A percentile compares a stretch with the other conserved stretches of the same genome.
phyloP scores from a whole-genome alignment of 2,113 vertebrate genomes.

The Acrocephalus arundinaceus region DNA sequence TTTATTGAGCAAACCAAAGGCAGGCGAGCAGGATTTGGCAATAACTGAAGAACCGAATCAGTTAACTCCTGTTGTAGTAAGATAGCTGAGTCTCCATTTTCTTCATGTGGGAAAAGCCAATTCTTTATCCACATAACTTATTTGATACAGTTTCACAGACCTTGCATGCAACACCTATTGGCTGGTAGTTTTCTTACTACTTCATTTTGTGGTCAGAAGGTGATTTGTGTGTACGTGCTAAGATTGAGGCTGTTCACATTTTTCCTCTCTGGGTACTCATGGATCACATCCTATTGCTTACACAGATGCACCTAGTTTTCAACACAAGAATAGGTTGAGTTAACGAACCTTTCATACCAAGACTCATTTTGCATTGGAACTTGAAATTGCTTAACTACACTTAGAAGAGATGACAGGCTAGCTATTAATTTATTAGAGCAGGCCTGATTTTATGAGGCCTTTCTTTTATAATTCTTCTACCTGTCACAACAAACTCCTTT shows the following conservation, averaged over 20 bases:
- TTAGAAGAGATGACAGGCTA: not conserved
- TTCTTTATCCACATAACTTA: not conserved
- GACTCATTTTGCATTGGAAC: not conserved
- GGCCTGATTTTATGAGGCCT: not conserved
- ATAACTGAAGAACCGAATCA: not conserved
- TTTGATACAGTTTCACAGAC: not conserved
- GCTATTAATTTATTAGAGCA: not conserved
- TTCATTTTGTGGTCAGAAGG: not conserved
- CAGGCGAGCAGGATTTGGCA: not conserved
- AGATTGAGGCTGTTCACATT: not conserved
- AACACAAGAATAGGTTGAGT: not conserved
- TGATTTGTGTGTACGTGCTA: not conserved
- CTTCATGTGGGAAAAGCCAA: not conserved
- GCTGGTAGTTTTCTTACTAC: not conserved
- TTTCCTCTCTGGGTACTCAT: not conserved
- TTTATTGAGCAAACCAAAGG: slow-evolving; percentile 34
- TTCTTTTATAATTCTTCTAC: not conserved
- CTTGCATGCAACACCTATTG: not conserved
- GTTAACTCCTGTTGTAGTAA: not conserved
- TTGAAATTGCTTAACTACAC: not conserved
- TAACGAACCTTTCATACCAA: not conserved
- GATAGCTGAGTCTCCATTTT: not conserved
- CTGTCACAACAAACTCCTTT: not conserved
- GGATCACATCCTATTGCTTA: not conserved
- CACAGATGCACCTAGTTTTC: not conserved